Evolutionary conservation across 92 coral and sea anemone species (phyloP), one percentile per base, ranked within the genome.

Genomic region (Epizoanthus scotinus): DNA sequence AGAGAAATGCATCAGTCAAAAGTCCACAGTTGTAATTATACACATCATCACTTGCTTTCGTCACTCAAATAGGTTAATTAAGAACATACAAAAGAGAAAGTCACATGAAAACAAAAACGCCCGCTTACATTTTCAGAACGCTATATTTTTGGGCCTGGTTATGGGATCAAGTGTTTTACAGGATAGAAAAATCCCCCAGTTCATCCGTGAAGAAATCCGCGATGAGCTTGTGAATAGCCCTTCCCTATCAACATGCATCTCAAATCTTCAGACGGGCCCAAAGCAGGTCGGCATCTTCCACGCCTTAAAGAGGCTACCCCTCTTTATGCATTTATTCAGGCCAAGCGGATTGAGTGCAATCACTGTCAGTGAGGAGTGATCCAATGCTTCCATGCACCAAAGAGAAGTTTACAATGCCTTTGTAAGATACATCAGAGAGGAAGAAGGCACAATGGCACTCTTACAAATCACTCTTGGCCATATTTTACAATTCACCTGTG

Each of bases 401-500:
- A 83, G 72, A 54, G 54, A 54, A 73, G 82, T 47, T 52, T 73
- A 73, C 66, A 73, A 81, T 64, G 73, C 81, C 47, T 84, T 74
- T 47, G 61, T 60, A 63, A 63, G 21, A 63, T 74, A 84, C 25
- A 22, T 84, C 52, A 84, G 56, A 84, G 75, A 84, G 81, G 81
- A 53, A 73, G 87, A 63, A 83, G 87, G 65, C 82, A 44, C 27
- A 27, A 66, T 28, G 77, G 87, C 63, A 26, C 22, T 25, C 31
- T 54, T 62, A 83, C 73, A 72, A n/a, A 61, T 83, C 29, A 73
- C 86, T 60, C 78, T 87, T 71, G 60, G 63, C 52, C 82, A 81
- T 47, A 79, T 88, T 54, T 67, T 79, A 53, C 87, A 78, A 25
- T 79, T 88, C 79, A 77, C 70, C 36, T 83, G 82, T 64, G 88